Conservation (phyloP, 2,797 vertebrate genomes). For the Enteromius paludinosus region DNA sequence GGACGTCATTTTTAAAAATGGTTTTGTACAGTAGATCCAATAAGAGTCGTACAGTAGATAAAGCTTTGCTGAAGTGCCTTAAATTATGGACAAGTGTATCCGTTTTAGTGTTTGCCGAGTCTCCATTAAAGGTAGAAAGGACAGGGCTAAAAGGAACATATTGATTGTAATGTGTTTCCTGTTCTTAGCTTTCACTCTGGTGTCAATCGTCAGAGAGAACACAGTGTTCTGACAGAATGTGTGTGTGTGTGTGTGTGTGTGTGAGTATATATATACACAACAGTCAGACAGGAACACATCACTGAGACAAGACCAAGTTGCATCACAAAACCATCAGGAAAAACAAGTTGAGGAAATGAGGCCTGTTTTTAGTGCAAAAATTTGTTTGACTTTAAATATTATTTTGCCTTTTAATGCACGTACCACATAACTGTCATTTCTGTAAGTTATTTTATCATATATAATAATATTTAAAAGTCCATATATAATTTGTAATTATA, state of each 20-base stretch:
- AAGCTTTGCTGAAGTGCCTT: background rate
- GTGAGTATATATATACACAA: background rate
- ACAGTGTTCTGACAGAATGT: constrained; percentile 37
- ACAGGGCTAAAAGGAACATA: constrained; percentile 62
- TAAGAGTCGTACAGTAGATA: background rate
- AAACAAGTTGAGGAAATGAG: background rate
- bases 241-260: background rate
- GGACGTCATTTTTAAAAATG: background rate
- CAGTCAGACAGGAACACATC: background rate
- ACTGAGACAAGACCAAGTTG: background rate
- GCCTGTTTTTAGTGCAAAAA: background rate
- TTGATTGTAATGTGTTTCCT: constrained; percentile 68
- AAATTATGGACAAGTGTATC: constrained; percentile 14
- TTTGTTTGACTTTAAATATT: background rate
- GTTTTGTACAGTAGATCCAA: background rate
- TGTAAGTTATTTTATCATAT: background rate
- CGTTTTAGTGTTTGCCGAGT: constrained; percentile 46
- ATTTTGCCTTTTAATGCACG: background rate
- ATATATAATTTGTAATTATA: background rate
- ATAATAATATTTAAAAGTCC: background rate
- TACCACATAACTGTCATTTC: background rate
- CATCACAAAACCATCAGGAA: background rate
- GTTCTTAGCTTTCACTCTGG: constrained; percentile 65
- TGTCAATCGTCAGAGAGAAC: constrained; percentile 51
- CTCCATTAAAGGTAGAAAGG: constrained; percentile 52